Conservation (phyloP, 2,113 vertebrate genomes). For the Lepidothrix coronata region DNA sequence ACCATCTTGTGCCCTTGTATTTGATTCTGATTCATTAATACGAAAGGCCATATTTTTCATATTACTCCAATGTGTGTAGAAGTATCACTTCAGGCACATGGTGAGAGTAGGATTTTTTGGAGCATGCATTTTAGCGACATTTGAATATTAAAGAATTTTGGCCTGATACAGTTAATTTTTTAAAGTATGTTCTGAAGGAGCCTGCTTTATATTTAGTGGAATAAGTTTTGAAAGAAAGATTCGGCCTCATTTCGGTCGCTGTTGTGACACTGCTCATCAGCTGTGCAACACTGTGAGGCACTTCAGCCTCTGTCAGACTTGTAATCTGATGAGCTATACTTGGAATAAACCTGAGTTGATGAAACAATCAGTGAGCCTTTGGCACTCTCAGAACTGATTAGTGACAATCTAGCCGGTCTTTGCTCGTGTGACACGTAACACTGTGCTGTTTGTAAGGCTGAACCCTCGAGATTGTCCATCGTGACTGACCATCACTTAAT, state of each 20-base stretch:
- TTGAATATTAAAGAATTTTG: neutral
- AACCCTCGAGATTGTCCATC: neutral
- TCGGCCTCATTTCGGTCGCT: neutral
- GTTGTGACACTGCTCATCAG: slow-evolving; percentile 38
- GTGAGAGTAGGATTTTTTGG: neutral
- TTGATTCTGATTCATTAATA: neutral
- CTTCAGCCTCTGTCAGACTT: neutral
- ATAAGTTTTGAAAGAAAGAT: neutral
- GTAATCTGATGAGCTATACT: slow-evolving; percentile 65
- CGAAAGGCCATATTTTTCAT: slow-evolving; percentile 22
- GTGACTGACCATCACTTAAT: neutral
- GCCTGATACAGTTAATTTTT: neutral
- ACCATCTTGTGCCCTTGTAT: neutral
- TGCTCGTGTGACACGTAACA: neutral
- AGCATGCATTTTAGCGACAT: neutral
- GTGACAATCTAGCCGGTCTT: slow-evolving; percentile 23
- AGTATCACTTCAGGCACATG: neutral
- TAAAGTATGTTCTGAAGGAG: neutral
- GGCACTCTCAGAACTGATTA: slow-evolving; percentile 37
- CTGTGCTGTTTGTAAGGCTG: neutral
- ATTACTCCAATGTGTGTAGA: neutral
- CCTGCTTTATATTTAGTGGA: neutral
- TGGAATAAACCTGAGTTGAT: slow-evolving; percentile 60
- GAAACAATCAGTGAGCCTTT: slow-evolving; percentile 57
- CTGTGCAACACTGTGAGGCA: neutral